A percentile compares a stretch with the other conserved stretches of the same genome.
Conservation (phyloP, 2,797 vertebrate genomes). For the Taeniopygia guttata region DNA sequence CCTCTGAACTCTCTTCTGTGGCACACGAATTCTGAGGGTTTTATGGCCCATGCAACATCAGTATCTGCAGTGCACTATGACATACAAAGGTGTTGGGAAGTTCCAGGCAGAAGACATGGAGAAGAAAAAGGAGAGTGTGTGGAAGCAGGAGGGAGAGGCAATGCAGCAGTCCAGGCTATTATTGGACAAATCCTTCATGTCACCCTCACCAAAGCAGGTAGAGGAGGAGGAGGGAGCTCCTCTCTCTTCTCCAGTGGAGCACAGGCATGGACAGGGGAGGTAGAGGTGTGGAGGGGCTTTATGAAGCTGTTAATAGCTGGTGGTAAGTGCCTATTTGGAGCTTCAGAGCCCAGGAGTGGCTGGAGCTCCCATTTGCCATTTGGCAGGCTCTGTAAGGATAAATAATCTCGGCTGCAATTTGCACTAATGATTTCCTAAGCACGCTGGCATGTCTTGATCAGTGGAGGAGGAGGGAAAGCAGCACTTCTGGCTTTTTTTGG, state of each 20-base stretch:
- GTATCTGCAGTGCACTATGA: neutral
- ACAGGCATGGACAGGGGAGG: rapidly evolving
- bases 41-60: neutral
- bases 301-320: neutral
- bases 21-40: rapidly evolving
- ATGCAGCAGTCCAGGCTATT: neutral
- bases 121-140: neutral
- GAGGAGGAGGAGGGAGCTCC: neutral
- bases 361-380: neutral
- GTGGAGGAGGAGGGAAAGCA: neutral
- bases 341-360: neutral
- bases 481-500: neutral
- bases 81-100: neutral
- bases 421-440: neutral
- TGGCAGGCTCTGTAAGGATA: neutral
- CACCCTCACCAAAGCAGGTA: neutral
- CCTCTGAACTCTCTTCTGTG: neutral
- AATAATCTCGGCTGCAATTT: neutral
- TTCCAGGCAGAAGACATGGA: neutral
- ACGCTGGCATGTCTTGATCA: neutral
- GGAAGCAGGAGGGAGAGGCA: neutral
- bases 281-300: neutral
- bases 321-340: neutral
- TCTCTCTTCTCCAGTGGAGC: rapidly evolving
- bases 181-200: neutral